Conservation (phyloP, 1,140 invertebrate species). For the Drosophila cardini region DNA sequence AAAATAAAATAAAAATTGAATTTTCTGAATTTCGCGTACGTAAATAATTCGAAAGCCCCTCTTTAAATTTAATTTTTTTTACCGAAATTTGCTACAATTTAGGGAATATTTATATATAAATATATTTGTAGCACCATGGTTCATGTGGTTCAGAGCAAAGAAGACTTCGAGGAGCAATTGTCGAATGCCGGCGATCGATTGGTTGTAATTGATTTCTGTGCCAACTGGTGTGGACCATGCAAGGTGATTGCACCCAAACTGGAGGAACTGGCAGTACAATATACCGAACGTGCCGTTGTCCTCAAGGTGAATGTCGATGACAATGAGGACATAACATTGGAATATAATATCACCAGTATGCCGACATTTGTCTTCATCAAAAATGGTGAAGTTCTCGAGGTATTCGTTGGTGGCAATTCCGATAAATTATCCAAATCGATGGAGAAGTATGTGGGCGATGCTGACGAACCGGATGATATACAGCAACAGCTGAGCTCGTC, state of each 20-base stretch:
- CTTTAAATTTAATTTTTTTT: not conserved
- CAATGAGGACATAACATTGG: conserved; percentile 91
- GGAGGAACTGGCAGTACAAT: conserved; percentile 87
- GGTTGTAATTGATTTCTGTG: conserved; percentile 94
- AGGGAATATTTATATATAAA: not conserved
- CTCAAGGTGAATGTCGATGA: conserved; percentile 96
- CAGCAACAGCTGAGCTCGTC: not conserved
- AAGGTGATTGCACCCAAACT: conserved; percentile 94
- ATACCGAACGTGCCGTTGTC: conserved; percentile 79
- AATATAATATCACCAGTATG: conserved; percentile 94
- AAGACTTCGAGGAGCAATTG: conserved; percentile 85
- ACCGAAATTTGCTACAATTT: not conserved
- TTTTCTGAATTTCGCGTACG: conserved; percentile 3
- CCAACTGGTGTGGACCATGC: conserved; percentile 95
- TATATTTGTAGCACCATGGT: conserved; percentile 45
- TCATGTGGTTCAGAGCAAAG: conserved; percentile 84
- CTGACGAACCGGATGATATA: conserved; percentile 11
- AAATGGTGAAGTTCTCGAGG: conserved; percentile 89
- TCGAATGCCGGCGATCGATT: conserved; percentile 91
- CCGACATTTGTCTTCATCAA: conserved; percentile 98
- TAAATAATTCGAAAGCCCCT: not conserved
- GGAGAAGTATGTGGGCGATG: conserved; percentile 82
- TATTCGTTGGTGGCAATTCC: conserved; percentile 92
- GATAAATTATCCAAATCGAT: conserved; percentile 90
- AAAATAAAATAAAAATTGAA: not conserved